Percentiles rank a stretch among this genome's conserved stretches.
phyloP scores from a whole-genome alignment of 2,888 invertebrate species.

The Pocota personata region DNA sequence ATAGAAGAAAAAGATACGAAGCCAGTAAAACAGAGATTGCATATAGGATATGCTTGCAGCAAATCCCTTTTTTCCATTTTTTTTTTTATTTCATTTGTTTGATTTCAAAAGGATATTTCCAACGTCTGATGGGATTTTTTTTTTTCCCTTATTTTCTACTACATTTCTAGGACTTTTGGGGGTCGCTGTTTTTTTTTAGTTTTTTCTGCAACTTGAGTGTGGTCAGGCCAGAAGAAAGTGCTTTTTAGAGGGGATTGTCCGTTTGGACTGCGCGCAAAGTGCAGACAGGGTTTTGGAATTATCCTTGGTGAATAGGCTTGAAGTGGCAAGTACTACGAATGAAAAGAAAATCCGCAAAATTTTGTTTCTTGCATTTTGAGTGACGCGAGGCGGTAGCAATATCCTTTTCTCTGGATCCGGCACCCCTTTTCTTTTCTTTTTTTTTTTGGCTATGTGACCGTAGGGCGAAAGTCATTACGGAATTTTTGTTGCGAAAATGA shows the following conservation, averaged over 20 bases:
- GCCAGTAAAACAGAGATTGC: constrained; percentile 40
- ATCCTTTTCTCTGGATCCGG: background rate
- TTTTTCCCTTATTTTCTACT: background rate
- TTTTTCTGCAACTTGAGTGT: constrained; percentile 58
- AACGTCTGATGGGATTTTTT: constrained; percentile 61
- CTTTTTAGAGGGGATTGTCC: constrained; percentile 24
- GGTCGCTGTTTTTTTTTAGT: constrained; percentile 26
- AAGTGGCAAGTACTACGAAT: constrained; percentile 58
- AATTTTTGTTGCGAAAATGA: constrained; percentile 58
- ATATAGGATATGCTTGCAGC: constrained; percentile 62
- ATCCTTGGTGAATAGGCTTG: constrained; percentile 72
- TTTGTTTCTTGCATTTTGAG: constrained; percentile 33
- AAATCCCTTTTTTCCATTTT: constrained; percentile 43
- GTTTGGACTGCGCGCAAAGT: constrained; percentile 54
- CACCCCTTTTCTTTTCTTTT: background rate
- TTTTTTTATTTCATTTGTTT: constrained; percentile 55
- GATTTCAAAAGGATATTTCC: constrained; percentile 71
- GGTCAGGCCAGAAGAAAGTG: constrained; percentile 50
- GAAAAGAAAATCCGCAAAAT: constrained; percentile 54
- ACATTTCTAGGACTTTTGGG: background rate
- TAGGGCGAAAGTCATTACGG: constrained; percentile 66
- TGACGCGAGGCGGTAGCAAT: background rate
- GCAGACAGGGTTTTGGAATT: constrained; percentile 72
- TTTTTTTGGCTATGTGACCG: constrained; percentile 13
- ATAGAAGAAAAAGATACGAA: background rate